phyloP scores from a whole-genome alignment of 2,113 vertebrate species.

The Eupsittula cactorum region DNA sequence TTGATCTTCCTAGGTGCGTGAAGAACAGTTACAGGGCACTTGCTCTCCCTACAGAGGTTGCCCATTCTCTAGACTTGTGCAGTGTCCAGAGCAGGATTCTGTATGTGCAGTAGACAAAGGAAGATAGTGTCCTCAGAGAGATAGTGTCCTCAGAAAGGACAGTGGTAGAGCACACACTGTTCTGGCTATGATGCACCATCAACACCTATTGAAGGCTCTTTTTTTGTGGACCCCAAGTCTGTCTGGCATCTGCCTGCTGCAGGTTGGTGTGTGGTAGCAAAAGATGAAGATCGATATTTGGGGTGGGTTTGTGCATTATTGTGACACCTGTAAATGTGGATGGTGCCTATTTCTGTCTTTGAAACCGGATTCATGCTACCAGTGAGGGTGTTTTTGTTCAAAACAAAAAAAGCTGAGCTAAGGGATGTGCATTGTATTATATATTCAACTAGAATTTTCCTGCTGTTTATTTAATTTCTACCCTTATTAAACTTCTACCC shows the following conservation, averaged over 20 bases:
- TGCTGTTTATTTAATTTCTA: neutral
- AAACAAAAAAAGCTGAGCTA: neutral
- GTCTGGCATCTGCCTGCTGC: neutral
- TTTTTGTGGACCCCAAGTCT: neutral
- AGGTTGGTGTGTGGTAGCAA: neutral
- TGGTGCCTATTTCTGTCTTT: neutral
- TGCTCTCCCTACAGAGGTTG: neutral
- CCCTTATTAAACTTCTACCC: neutral
- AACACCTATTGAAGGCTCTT: neutral
- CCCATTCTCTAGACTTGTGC: neutral
- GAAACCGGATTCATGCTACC: neutral
- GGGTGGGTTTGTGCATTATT: neutral
- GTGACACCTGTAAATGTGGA: neutral
- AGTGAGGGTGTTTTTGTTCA: neutral
- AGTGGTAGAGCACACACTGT: neutral
- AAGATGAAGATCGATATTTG: neutral
- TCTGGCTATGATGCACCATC: neutral
- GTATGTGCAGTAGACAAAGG: neutral
- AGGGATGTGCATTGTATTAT: neutral
- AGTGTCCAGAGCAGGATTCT: neutral
- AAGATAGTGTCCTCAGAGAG: neutral
- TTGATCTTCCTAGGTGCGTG: neutral
- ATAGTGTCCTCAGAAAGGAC: neutral
- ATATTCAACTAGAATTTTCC: neutral
- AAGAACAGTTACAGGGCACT: neutral